These are phyloP conservation scores for Herminia tarsipennalis DNA, from an alignment of 2,888 invertebrate genomes.

Conservation along the genomic window DNA sequence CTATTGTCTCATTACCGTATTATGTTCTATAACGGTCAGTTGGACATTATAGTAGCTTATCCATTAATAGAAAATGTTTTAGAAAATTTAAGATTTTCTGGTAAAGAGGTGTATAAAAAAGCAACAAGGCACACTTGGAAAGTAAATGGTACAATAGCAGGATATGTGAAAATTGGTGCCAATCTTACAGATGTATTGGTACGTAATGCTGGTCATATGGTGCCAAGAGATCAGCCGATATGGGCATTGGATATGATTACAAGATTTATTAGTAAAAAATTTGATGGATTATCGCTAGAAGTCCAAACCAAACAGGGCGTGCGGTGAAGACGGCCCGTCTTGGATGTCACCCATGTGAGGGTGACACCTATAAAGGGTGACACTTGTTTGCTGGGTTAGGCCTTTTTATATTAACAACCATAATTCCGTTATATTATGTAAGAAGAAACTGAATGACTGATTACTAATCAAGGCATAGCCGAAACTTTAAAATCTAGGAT, in stretches of 20 bases:
- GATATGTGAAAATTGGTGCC: constrained; percentile 89
- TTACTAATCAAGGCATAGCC: too few species aligned
- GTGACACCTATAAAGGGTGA: too few species aligned
- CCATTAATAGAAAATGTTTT: constrained; percentile 88
- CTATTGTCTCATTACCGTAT: constrained; percentile 81
- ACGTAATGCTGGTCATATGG: constrained; percentile 92
- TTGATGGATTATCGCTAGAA: constrained; percentile 14
- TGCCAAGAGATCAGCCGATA: constrained; percentile 86
- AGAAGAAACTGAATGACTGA: too few species aligned
- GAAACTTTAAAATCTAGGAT: too few species aligned
- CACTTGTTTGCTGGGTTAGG: too few species aligned
- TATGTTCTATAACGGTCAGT: constrained; percentile 88
- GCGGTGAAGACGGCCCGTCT: too few species aligned
- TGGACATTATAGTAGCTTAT: constrained; percentile 88
- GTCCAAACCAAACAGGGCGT: too few species aligned
- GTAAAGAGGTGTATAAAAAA: constrained; percentile 85
- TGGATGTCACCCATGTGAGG: too few species aligned
- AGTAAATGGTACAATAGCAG: constrained; percentile 88
- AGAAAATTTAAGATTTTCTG: constrained; percentile 87
- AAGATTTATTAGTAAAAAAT: constrained; percentile 76
- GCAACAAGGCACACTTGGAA: constrained; percentile 88
- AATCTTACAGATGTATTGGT: constrained; percentile 90
- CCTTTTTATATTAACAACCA: too few species aligned
- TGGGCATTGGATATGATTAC: constrained; percentile 85
- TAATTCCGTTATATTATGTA: too few species aligned